Evolutionary conservation across 2,797 vertebrate species (phyloP), one percentile per base, ranked within the genome.

Genomic region (Fringilla coelebs): DNA sequence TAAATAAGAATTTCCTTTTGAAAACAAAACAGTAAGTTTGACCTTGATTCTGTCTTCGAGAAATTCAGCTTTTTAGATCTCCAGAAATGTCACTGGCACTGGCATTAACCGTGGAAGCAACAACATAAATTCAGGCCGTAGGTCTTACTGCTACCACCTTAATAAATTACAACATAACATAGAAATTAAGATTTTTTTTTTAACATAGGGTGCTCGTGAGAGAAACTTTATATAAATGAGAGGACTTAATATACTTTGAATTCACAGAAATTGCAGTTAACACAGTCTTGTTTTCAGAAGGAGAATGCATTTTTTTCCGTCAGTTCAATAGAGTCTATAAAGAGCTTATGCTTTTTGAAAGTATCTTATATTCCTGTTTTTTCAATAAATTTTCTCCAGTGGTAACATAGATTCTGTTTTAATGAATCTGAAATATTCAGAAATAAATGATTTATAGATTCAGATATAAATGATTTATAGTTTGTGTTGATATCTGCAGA

Each of bases 71-170:
- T 77, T 96, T 88, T 61, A 88, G 29, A 46, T 92, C 80, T 97
- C 98, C 97, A 98, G 96, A 97, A 97, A 96, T 97, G 98, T 98
- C 96, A 97, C 90, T 93, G 97, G 96, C 97, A 96, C 76, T 32
- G 93, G 87, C 92, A 91, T 82, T 90, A 88, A 25, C 58, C 78
- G 55, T 58, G 29, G 65, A 61, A 82, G 11, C 6, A 14, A 74
- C 38, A 48, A 62, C 34, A 32, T 41, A 10, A 72, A 82, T 74
- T 61, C 31, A 34, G 67, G 79, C n/a, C 49, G 22, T 46, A 63
- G 51, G 14, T 73, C 21, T 79, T 88, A 54, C 19, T 93, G n/a
- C 43, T 45, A 22, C 48, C 45, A 88, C 16, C 24, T 63, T 57
- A 78, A 60, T 58, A 88, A 92, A 63, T 51, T n/a, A 58, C 68